Evolutionary conservation across 2,113 vertebrate species (phyloP), one percentile per base, ranked within the genome.

Genomic region (Bos indicus): DNA sequence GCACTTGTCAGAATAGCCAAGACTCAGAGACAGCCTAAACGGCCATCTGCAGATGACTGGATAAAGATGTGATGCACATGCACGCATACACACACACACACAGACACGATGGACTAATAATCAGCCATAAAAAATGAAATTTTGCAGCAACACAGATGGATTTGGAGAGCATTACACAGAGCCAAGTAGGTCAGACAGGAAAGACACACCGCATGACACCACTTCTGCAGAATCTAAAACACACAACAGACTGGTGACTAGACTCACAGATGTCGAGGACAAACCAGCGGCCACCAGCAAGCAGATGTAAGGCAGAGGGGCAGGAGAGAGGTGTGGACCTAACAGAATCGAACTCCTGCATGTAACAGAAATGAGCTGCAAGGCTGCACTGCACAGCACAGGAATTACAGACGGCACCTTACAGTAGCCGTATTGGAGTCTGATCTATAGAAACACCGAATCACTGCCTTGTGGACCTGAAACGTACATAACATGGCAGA

Each of bases 341-440:
- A 23, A n/a, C 30, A n/a, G 17, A 51, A 46, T 46, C 16, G 7
- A 51, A 51, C 78, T 33, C 10, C 48, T 52, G 13, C 23, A 30
- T 52, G 10, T 21, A 23, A 25, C 0, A 54, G 19, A 36, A 54
- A 14, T 23, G 8, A 25, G 33, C 80, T 82, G 51, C 51, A n/a
- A 7, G 19, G 33, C 13, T 0, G 21, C 33, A 54, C 3, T 36
- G 3, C 13, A 14, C 3, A 7, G 51, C 80, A 54, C 51, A 3
- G 33, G 30, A n/a, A 36, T n/a, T 23, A 36, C 0, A n/a, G 51
- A n/a, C 80, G 7, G 21, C 4, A 23, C n/a, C 33, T 46, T 54
- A 23, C 17, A 54, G 28, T 25, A 14, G 36, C 33, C 23, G 12
- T 14, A 7, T 0, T 23, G 33, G 51, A n/a, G 30, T 21, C 17